Evolutionary conservation across 2,113 vertebrate genomes (phyloP).

Genomic region (Apaloderma vittatum): DNA sequence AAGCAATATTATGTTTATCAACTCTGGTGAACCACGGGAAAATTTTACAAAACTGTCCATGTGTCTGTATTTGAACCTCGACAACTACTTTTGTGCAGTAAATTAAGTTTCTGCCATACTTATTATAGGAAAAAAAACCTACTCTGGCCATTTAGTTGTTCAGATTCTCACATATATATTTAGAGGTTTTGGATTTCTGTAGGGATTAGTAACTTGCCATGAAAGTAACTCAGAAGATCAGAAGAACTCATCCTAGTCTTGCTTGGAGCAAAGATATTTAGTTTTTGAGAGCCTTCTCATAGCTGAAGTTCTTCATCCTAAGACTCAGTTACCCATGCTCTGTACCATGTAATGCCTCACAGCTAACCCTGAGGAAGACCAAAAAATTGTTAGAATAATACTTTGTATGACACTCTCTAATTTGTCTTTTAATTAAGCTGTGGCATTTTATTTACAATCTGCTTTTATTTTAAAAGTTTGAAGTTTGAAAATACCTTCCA

Average conservation of each 20-base stretch:
- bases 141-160: not conserved
- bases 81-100: not conserved
- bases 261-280: not conserved
- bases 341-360: not conserved
- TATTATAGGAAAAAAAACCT: not conserved
- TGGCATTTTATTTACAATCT: conserved; percentile 45
- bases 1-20: not conserved
- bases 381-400: not conserved
- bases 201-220: not conserved
- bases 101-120: not conserved
- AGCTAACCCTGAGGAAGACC: not conserved
- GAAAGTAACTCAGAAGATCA: not conserved
- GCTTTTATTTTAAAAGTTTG: conserved; percentile 58
- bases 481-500: conserved; percentile 46
- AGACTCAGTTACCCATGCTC: not conserved
- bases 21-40: not conserved
- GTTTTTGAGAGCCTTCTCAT: not conserved
- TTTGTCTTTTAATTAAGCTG: conserved; percentile 43
- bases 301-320: not conserved
- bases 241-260: not conserved
- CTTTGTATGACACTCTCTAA: not conserved
- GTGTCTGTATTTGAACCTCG: not conserved
- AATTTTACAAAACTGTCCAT: not conserved
- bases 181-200: not conserved
- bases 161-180: not conserved